Evolutionary conservation across 2,113 vertebrate species (phyloP).

Genomic region (Megaptera novaeangliae): DNA sequence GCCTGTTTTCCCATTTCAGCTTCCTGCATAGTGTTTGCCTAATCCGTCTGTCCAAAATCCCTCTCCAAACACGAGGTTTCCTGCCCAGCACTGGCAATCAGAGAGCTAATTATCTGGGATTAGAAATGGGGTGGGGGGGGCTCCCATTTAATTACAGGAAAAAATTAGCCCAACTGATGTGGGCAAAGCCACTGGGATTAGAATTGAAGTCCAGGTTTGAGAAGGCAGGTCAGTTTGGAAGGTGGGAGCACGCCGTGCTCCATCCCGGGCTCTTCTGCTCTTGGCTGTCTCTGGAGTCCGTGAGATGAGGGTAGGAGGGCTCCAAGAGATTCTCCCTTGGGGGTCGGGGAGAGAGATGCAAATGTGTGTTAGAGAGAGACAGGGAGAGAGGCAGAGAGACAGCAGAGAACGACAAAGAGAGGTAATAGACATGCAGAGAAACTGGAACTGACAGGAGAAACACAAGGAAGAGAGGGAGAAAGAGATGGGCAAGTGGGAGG

Average conservation of each 20-base stretch:
- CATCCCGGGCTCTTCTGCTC: neutral
- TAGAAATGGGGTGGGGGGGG: slow-evolving; percentile 68
- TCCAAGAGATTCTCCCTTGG: neutral
- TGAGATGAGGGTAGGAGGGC: neutral
- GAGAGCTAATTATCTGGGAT: slow-evolving; percentile 86
- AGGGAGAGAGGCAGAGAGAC: neutral
- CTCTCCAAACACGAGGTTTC: slow-evolving; percentile 81
- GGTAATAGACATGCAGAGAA: neutral
- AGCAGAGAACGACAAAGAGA: neutral
- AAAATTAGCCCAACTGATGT: slow-evolving; percentile 78
- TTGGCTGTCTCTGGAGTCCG: accelerated
- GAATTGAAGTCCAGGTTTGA: slow-evolving; percentile 67
- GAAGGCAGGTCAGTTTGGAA: slow-evolving; percentile 58
- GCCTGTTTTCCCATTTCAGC: slow-evolving; percentile 46
- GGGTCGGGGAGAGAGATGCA: neutral
- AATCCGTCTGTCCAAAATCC: slow-evolving; percentile 77
- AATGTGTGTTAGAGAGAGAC: neutral
- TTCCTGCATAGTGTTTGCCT: slow-evolving; percentile 77
- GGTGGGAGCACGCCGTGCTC: neutral
- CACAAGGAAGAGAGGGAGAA: neutral
- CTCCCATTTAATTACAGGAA: slow-evolving; percentile 84
- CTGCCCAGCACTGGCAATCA: slow-evolving; percentile 81
- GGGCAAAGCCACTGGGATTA: slow-evolving; percentile 75
- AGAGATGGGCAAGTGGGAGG: neutral
- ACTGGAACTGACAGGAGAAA: neutral